Conservation (phyloP, 2,888 invertebrate genomes). For the Neoscelio sp. region DNA sequence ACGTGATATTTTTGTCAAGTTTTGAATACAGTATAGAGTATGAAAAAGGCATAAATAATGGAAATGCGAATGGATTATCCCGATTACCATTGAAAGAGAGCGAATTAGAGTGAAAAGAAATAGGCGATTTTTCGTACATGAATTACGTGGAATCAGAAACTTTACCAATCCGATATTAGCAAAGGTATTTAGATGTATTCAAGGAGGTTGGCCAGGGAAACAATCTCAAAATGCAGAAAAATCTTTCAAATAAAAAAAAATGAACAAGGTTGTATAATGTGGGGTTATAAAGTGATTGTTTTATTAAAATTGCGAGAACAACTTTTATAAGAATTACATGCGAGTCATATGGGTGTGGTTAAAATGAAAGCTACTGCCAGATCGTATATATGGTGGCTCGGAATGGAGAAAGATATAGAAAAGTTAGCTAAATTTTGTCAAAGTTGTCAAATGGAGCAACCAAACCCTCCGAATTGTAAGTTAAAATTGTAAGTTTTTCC, state of each 20-base stretch:
- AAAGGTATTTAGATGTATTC: too few relatives aligned
- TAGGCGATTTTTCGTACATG: too few relatives aligned
- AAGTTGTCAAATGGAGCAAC: constrained; percentile 43
- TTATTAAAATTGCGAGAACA: neutral
- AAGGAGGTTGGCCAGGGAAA: too few relatives aligned
- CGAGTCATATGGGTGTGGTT: constrained; percentile 66
- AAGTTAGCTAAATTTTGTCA: constrained; percentile 29
- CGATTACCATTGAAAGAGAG: constrained; percentile 64
- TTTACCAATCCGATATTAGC: too few relatives aligned
- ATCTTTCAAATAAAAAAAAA: too few relatives aligned
- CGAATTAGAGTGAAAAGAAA: too few relatives aligned
- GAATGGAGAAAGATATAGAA: constrained; percentile 64
- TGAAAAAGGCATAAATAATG: constrained; percentile 55
- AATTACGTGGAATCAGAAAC: too few relatives aligned
- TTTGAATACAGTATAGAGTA: constrained; percentile 69
- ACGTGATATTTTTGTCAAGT: constrained; percentile 68
- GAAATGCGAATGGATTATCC: constrained; percentile 62
- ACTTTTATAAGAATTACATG: constrained; percentile 68
- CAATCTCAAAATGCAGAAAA: too few relatives aligned
- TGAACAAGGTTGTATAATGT: neutral
- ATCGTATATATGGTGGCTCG: constrained; percentile 69
- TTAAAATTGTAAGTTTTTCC: constrained; percentile 50
- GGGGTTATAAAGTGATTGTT: neutral
- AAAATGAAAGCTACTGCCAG: constrained; percentile 70
- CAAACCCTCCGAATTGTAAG: constrained; percentile 46